A percentile compares a stretch with the other conserved stretches of the same genome.
Evolutionary conservation across 2,797 vertebrate species (phyloP).

Genomic region (Vipera ursinii): DNA sequence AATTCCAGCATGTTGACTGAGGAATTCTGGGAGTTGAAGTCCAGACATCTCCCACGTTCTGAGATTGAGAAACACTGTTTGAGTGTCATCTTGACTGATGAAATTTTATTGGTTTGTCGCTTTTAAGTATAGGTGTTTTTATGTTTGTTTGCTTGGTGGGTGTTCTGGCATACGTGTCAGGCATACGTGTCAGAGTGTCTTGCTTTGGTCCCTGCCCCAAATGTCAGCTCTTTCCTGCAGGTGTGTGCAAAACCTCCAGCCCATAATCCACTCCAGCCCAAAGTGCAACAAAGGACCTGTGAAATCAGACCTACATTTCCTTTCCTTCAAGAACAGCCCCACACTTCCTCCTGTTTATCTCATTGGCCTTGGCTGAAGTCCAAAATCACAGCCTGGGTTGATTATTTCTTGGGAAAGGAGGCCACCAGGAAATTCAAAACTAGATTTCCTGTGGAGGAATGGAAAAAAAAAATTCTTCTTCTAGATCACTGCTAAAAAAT

Average conservation of each 20-base stretch:
- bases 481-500: background rate
- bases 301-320: background rate
- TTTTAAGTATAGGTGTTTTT: background rate
- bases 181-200: background rate
- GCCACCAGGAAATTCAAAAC: background rate
- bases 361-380: background rate
- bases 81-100: background rate
- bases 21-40: background rate
- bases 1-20: background rate
- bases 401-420: background rate
- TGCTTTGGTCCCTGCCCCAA: background rate
- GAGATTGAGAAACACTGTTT: background rate
- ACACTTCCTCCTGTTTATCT: background rate
- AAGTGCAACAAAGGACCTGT: background rate
- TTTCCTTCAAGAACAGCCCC: background rate
- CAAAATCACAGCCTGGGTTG: background rate
- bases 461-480: background rate
- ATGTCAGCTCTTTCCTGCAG: background rate
- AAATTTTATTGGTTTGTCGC: background rate
- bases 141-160: background rate
- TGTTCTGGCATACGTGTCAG: background rate
- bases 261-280: background rate
- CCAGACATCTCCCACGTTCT: background rate
- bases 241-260: background rate
- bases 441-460: background rate